Percentiles rank a stretch among this genome's conserved stretches.
Evolutionary conservation across 2,888 invertebrate species (phyloP).

Genomic region (Syritta pipiens): DNA sequence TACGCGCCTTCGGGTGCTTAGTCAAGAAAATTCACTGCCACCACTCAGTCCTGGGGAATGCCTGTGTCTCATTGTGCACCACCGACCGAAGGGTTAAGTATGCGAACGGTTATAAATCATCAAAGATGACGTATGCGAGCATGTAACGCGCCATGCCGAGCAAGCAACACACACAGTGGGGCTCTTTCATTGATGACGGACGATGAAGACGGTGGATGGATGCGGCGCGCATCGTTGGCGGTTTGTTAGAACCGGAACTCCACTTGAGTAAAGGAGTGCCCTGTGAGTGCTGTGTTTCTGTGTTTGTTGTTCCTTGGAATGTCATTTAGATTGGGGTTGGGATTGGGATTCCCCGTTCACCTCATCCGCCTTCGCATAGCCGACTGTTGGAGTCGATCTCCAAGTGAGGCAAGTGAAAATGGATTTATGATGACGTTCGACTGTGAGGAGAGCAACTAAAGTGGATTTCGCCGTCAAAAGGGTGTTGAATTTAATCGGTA

Average conservation of each 20-base stretch:
- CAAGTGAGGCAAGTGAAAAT: constrained; percentile 49
- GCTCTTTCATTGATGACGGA: constrained; percentile 58
- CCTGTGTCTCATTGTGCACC: constrained; percentile 16
- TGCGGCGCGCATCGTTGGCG: constrained; percentile 51
- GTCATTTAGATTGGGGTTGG: neutral
- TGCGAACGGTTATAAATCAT: constrained; percentile 62
- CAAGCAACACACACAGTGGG: constrained; percentile 45
- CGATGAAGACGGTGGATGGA: constrained; percentile 14
- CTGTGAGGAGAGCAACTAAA: constrained; percentile 55
- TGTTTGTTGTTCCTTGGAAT: constrained; percentile 23
- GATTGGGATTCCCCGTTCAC: constrained; percentile 27
- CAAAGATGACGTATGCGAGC: constrained; percentile 50
- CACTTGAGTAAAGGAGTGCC: constrained; percentile 49
- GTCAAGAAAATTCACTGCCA: constrained; percentile 31
- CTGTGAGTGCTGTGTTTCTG: constrained; percentile 7
- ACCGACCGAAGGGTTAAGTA: constrained; percentile 57
- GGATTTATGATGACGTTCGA: constrained; percentile 66
- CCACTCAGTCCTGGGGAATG: constrained; percentile 43
- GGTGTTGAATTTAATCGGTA: constrained; percentile 46
- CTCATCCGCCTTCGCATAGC: constrained; percentile 5
- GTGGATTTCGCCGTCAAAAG: constrained; percentile 19
- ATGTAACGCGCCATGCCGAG: constrained; percentile 29
- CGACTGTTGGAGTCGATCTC: constrained; percentile 39
- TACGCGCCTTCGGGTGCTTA: constrained; percentile 3
- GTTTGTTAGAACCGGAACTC: constrained; percentile 62